Percentiles rank a stretch among this genome's conserved stretches.
Conservation (phyloP, 2,797 vertebrate species). For the Eulemur coronatus region DNA sequence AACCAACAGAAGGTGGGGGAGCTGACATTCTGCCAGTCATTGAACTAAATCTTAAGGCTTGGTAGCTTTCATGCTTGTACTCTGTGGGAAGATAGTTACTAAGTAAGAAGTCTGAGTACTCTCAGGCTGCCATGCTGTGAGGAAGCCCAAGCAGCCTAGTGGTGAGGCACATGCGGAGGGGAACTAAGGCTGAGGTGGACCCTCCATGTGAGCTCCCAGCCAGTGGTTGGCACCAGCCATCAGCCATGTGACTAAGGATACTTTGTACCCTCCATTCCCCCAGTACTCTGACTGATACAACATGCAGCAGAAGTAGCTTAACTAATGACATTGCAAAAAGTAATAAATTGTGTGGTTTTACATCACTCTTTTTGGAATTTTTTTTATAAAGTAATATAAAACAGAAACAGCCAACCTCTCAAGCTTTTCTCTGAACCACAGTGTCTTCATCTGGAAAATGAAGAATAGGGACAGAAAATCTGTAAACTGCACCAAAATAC, state of each 20-base stretch:
- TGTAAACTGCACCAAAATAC: neutral
- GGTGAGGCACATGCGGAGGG: neutral
- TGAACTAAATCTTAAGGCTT: neutral
- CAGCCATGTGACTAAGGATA: neutral
- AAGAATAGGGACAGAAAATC: neutral
- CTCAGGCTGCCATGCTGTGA: neutral
- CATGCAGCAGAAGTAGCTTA: neutral
- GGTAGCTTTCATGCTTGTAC: neutral
- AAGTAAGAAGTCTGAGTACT: neutral
- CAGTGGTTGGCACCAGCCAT: neutral
- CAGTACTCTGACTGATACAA: neutral
- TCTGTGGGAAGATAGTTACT: neutral
- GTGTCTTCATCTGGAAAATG: neutral
- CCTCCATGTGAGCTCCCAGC: neutral
- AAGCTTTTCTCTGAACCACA: neutral
- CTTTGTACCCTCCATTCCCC: neutral
- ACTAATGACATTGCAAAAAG: neutral
- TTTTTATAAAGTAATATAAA: neutral
- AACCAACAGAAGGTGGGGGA: neutral
- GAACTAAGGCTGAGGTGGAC: neutral
- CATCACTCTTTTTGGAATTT: fast-evolving
- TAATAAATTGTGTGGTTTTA: neutral
- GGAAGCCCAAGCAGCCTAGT: neutral
- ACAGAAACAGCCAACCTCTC: neutral
- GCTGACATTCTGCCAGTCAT: neutral